A percentile compares a stretch with the other conserved stretches of the same genome.
Conservation (phyloP, 2,888 invertebrate species). For the Hydraecia micacea region DNA sequence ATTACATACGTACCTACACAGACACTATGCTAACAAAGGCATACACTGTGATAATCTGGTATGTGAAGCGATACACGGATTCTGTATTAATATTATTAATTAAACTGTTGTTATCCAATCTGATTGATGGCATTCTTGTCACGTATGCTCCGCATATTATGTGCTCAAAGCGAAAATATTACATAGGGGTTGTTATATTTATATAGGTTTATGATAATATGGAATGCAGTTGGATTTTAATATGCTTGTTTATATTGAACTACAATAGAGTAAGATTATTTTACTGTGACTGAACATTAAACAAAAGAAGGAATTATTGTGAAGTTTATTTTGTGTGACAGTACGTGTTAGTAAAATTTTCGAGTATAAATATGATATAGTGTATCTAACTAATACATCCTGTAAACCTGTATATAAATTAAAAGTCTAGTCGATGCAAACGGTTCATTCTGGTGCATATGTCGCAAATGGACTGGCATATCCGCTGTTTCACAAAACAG, state of each 20-base stretch:
- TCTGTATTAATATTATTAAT: slow-evolving; percentile 27
- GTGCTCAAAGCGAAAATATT: not conserved
- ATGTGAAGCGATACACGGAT: not conserved
- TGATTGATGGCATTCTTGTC: slow-evolving; percentile 31
- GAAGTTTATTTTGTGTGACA: not conserved
- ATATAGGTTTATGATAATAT: not conserved
- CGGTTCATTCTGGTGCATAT: not conserved
- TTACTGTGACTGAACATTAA: not conserved
- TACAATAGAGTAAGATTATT: not conserved
- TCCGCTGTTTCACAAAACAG: not conserved
- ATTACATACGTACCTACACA: not conserved
- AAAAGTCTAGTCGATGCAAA: not conserved
- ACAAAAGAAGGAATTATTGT: not conserved
- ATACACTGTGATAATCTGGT: not conserved
- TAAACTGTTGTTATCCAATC: slow-evolving; percentile 15
- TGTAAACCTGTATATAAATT: not conserved
- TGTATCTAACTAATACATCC: not conserved
- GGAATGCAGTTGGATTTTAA: not conserved
- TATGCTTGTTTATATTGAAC: not conserved
- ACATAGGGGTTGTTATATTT: not conserved
- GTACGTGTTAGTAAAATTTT: not conserved
- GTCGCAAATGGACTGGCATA: not conserved
- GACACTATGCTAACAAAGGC: too few species aligned
- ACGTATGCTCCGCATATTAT: slow-evolving; percentile 29
- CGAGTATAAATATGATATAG: not conserved